Percentiles rank a stretch among this genome's conserved stretches.
Conservation (phyloP, 2,888 invertebrate species). For the Therioaphis trifolii region DNA sequence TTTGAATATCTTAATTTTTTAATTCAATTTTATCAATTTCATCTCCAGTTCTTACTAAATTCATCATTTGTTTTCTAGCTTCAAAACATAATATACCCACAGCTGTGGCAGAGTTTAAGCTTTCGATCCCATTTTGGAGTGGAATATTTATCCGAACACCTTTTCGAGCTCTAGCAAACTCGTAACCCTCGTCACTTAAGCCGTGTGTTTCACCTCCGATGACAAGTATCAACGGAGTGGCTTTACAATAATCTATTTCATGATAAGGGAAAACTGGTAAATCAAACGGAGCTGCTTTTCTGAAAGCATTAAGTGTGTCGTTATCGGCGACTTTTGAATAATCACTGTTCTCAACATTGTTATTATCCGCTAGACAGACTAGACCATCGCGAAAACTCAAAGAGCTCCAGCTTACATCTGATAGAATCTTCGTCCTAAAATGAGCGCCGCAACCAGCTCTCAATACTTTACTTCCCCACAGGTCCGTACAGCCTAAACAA, state of each 20-base stretch:
- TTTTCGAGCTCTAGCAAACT: conserved; percentile 73
- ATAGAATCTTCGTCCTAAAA: conserved; percentile 62
- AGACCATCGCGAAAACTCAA: conserved; percentile 57
- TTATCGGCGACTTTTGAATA: not conserved
- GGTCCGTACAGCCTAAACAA: conserved; percentile 83
- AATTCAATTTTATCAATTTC: conserved; percentile 21
- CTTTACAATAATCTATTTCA: conserved; percentile 72
- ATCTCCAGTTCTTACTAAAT: not conserved
- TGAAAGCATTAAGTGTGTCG: conserved; percentile 43
- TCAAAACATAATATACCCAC: conserved; percentile 87
- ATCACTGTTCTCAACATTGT: not conserved
- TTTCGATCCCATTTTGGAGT: conserved; percentile 80
- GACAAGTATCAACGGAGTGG: conserved; percentile 76
- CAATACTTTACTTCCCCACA: conserved; percentile 90
- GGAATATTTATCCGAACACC: conserved; percentile 83
- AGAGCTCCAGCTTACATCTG: conserved; percentile 57
- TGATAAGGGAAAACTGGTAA: conserved; percentile 77
- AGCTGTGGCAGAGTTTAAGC: conserved; percentile 87
- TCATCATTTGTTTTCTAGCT: conserved; percentile 75
- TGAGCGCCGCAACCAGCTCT: conserved; percentile 77
- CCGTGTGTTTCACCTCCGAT: conserved; percentile 92
- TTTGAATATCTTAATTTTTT: not conserved
- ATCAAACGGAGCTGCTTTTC: conserved; percentile 65
- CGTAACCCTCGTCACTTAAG: conserved; percentile 78
- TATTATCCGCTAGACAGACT: conserved; percentile 65